Evolutionary conservation across 53 echinoderm and acorn worm genomes (phyloP), one percentile per base, ranked within the genome.

Genomic region (Astropecten irregularis): DNA sequence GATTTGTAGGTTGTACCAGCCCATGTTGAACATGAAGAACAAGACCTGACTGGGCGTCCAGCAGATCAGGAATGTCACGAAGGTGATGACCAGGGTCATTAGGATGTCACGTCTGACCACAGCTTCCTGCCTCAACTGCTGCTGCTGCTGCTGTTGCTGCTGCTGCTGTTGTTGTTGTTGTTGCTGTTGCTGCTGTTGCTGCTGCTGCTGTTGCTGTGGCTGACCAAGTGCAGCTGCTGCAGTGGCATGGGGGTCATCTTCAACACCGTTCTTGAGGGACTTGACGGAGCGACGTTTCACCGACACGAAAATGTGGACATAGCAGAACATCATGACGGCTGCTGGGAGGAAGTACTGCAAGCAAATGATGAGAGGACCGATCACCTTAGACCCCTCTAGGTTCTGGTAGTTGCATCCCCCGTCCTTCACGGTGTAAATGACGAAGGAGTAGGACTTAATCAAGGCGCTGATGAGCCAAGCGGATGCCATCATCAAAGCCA

Each of bases 341-440:
- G 89, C 83, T 7, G 95, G 95, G 5, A 95, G 39, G 29, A 92
- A 77, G 37, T 89, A 92, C 81, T 95, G 92, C 58, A 92, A 81
- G 40, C 92, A 28, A 67, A 95, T 92, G 25, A 89, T 57, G 7
- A 66, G 35, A 13, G 87, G 44, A 16, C 95, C 95, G 3, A 86
- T 36, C 30, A 84, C 38, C 4, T 23, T n/a, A 2, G 66, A 50
- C 33, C 35, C 66, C 3, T 66, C 66, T 1, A 82, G 46, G 2
- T 52, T 49, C 38, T 44, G 32, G 36, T 50, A 66, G 34, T n/a
- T 67, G 38, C 82, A 82, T 25, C 25, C 49, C 4, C 82, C 82
- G 27, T 67, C 67, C 33, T 51, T 29, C 35, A 66, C 66, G 9
- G 34, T 8, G 38, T 82, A 82, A 21, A 66, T 49, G 34, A 67